Conservation (phyloP, 2,113 vertebrate species). For the Psittacus erithacus region DNA sequence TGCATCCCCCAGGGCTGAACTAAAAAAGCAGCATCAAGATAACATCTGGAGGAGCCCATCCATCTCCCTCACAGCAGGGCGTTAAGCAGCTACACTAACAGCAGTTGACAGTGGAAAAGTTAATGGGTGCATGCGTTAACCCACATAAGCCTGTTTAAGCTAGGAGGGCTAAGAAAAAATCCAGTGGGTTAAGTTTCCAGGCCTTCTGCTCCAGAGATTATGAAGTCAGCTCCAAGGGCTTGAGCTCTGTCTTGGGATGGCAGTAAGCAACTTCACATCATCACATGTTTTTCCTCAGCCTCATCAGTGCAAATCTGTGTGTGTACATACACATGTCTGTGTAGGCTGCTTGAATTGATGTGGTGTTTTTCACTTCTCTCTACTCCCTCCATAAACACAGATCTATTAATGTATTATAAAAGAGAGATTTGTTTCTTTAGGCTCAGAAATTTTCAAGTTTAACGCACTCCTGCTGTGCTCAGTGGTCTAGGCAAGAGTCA, state of each 20-base stretch:
- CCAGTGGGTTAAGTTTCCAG: neutral
- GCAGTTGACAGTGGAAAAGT: slow-evolving; percentile 23
- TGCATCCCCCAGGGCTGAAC: neutral
- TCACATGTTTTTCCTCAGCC: neutral
- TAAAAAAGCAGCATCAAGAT: neutral
- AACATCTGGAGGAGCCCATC: slow-evolving; percentile 27
- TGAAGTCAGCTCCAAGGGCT: neutral
- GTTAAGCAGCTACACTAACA: neutral
- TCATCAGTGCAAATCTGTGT: neutral
- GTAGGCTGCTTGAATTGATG: neutral
- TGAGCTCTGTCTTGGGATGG: neutral
- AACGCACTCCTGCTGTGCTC: neutral
- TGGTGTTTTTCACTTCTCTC: neutral
- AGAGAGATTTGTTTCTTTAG: neutral
- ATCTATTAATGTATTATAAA: neutral
- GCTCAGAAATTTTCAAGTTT: neutral
- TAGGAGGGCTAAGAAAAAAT: neutral
- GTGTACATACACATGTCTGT: neutral
- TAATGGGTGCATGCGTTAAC: slow-evolving; percentile 10
- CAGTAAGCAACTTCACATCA: neutral
- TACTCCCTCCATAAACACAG: neutral
- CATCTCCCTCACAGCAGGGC: slow-evolving; percentile 8
- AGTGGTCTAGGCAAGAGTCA: neutral
- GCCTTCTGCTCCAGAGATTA: neutral
- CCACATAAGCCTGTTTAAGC: slow-evolving; percentile 5